Conservation (phyloP, 2,888 invertebrate species). For the Drosophila kuntzei region DNA sequence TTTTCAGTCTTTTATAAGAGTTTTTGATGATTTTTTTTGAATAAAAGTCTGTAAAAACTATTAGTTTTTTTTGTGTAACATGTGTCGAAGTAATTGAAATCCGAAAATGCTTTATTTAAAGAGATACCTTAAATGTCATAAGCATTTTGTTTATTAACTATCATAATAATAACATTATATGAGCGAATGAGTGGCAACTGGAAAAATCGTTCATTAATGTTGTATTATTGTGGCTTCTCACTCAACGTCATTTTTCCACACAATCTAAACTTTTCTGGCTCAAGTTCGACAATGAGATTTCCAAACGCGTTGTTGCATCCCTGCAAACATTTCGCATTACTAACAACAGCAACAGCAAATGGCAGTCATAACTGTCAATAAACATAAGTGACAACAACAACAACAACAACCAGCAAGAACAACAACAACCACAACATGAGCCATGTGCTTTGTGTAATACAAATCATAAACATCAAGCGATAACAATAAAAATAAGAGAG, state of each 20-base stretch:
- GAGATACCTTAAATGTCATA: too few relatives aligned
- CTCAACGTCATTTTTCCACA: conserved; percentile 1
- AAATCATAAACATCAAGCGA: conserved; percentile 50
- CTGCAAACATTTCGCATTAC: conserved; percentile 18
- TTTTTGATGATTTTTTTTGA: too few relatives aligned
- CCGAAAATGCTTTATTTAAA: too few relatives aligned
- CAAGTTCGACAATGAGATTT: conserved; percentile 12
- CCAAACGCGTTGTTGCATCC: conserved; percentile 16
- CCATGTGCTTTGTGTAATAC: conserved; percentile 49
- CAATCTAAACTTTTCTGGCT: neutral
- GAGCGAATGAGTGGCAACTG: neutral
- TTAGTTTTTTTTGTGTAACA: too few relatives aligned
- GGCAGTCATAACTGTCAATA: conserved; percentile 46
- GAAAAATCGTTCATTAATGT: neutral
- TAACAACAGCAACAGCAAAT: conserved; percentile 28
- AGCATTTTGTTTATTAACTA: neutral
- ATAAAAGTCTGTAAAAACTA: too few relatives aligned
- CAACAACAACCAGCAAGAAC: conserved; percentile 21
- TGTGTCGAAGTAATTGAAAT: too few relatives aligned
- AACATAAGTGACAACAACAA: conserved; percentile 43
- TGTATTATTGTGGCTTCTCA: conserved; percentile 5
- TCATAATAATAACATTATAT: neutral
- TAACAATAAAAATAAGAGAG: conserved; percentile 25
- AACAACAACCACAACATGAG: conserved; percentile 20
- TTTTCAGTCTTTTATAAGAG: too few relatives aligned